These are phyloP conservation scores for Cavia aperea DNA, from an alignment of 2,113 vertebrate species.

Conservation along the genomic window DNA sequence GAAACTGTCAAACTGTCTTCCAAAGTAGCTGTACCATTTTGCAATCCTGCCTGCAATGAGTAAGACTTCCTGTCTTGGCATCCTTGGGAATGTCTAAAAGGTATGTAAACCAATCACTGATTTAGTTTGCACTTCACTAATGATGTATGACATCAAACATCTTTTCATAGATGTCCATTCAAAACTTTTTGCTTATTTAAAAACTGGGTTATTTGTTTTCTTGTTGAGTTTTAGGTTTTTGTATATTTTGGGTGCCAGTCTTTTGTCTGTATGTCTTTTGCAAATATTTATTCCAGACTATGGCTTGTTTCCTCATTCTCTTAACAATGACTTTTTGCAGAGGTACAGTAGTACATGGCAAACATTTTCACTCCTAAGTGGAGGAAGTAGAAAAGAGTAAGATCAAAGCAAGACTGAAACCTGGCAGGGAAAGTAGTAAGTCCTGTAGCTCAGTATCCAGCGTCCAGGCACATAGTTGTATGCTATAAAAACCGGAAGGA, in stretches of 20 bases:
- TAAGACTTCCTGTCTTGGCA: background rate
- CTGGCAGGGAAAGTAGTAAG: background rate
- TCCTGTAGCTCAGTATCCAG: background rate
- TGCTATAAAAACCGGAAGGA: background rate
- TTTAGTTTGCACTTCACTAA: background rate
- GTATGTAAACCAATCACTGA: background rate
- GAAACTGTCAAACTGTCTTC: background rate
- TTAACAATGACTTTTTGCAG: background rate
- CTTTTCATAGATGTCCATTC: background rate
- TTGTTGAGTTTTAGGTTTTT: background rate
- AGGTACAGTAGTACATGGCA: background rate
- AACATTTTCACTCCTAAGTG: background rate
- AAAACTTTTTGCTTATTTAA: background rate
- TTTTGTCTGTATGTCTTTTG: background rate
- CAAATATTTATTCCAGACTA: background rate
- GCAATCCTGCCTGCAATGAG: background rate
- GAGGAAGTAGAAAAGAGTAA: background rate
- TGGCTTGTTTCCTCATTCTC: background rate
- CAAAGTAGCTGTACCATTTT: background rate
- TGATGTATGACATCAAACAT: background rate
- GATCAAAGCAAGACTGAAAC: background rate
- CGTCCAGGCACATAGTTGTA: background rate
- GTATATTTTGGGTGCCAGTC: background rate
- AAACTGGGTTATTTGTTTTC: background rate
- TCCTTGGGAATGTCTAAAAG: background rate